Percentiles rank a stretch among this genome's conserved stretches.
Evolutionary conservation across 2,113 vertebrate genomes (phyloP).

Genomic region (Paedocypris sp.): DNA sequence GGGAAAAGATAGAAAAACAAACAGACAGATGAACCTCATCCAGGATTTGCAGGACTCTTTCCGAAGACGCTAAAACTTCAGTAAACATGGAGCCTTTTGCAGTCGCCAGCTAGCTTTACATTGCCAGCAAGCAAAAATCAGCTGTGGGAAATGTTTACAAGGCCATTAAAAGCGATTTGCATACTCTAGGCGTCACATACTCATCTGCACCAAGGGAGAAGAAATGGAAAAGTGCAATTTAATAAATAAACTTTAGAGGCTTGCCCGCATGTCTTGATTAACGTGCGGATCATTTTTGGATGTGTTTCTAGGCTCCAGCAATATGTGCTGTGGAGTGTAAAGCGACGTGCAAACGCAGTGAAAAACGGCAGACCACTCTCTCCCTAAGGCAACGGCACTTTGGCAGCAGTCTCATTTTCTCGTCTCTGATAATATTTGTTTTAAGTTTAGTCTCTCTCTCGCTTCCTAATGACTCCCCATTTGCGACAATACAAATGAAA

Average conservation of each 20-base stretch:
- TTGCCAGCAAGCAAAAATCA: not conserved
- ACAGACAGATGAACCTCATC: not conserved
- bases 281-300: conserved; percentile 20
- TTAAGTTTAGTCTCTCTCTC: conserved; percentile 21
- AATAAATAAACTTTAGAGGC: conserved; percentile 12
- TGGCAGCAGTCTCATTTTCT: conserved; percentile 38
- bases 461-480: conserved; percentile 34
- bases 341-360: conserved; percentile 14
- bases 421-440: conserved; percentile 42
- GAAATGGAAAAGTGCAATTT: not conserved
- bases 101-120: not conserved
- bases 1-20: not conserved
- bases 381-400: conserved; percentile 38
- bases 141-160: conserved; percentile 22
- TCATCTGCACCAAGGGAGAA: not conserved
- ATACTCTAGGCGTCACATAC: conserved; percentile 11
- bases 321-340: conserved; percentile 37
- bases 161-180: conserved; percentile 2
- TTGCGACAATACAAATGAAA: conserved; percentile 41
- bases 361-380: conserved; percentile 19
- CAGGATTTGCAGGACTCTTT: not conserved
- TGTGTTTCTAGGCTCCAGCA: conserved; percentile 22
- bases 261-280: conserved; percentile 19
- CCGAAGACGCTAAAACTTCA: not conserved
- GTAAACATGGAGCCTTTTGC: not conserved